Evolutionary conservation across 2,113 vertebrate species (phyloP), one percentile per base, ranked within the genome.

Genomic region (Crotalus helleri): DNA sequence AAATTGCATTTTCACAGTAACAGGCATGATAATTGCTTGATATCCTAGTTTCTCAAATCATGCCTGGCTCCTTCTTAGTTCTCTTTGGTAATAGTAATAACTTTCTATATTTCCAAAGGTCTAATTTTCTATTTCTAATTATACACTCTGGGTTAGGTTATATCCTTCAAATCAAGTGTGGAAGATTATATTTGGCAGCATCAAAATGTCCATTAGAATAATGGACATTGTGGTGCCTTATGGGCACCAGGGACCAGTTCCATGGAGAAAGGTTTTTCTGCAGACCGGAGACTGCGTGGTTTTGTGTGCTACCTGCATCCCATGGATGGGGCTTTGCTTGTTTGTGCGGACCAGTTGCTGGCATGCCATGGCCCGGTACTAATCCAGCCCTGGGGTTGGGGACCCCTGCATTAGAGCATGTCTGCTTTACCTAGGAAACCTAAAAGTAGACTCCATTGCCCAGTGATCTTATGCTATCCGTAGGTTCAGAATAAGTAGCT

Each of bases 1-100:
- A 90, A 17, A 3, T 92, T 93, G 54, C 23, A 93, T 95, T 97
- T 94, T 92, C 94, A 92, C 89, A 88, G 57, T 95, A 94, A 90
- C 2, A 0, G 88, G 64, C 88, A 92, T 88, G 94, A 39, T 74
- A 95, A 95, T 95, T 91, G 74, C 85, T 69, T 81, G 44, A 95
- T 92, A 93, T 1, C 94, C 92, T 94, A 2, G 92, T 96, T 92
- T 92, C 44, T 91, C 58, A 88, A 90, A 88, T 46, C 54, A 58
- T 91, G 89, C 44, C 85, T 92, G 74, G 1, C 61, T 49, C 86
- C 6, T 59, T 91, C 74, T 93, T 29, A 12, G 39, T 55, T 57
- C 54, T 58, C 23, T 10, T 86, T 91, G 3, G 46, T 74, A 46
- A 89, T 51, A 89, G 0, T 81, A 81, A 55, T 96, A 89, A 24